Base-by-base conservation (phyloP, 53 echinoderm and acorn worm genomes). In the Glandiceps talaboti region DNA sequence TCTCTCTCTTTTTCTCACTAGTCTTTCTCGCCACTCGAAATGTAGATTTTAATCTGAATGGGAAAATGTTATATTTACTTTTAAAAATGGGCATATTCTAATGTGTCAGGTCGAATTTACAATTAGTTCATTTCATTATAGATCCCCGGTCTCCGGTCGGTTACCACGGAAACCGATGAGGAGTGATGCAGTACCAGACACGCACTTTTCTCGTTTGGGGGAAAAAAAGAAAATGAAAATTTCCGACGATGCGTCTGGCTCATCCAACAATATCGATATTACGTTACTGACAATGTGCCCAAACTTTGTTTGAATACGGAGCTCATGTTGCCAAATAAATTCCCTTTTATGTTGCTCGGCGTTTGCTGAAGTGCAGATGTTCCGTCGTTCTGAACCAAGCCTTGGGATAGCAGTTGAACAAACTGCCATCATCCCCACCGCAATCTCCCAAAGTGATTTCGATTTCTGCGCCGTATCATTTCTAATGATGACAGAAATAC, bases 161-260 rank as follows among this genome's bases (percentile, higher is more conserved):
- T 45, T 45, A 20, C 20, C 80, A 30, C 64, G 72, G 73, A 79
- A 80, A 64, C 80, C 72, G 29, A 64, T 73, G 28, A 30, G 73
- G 80, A 73, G 27, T 28, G 45, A 73, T 6, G 73, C 73, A 14
- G 30, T 45, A 20, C 6, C 64, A 45, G 64, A 45, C 64, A 45
- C 64, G 64, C 6, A 12, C 64, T n/a, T n/a, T n/a, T n/a, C n/a
- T n/a, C n/a, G n/a, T n/a, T n/a, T n/a, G n/a, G n/a, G n/a, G n/a
- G n/a, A n/a, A n/a, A n/a, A n/a, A n/a, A n/a, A 45, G 6, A 45
- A 45, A 45, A 45, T 45, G 64, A 45, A 20, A 45, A 6, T 45
- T 6, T 45, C 64, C 64, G 20, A 6, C 64, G 64, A 20, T 20
- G 64, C 20, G 64, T 45, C 64, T 45, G 64, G 6, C 20, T 20